These are phyloP conservation scores for Rhinolophus sinicus DNA, from an alignment of 2,113 vertebrate species.

Conservation along the genomic window DNA sequence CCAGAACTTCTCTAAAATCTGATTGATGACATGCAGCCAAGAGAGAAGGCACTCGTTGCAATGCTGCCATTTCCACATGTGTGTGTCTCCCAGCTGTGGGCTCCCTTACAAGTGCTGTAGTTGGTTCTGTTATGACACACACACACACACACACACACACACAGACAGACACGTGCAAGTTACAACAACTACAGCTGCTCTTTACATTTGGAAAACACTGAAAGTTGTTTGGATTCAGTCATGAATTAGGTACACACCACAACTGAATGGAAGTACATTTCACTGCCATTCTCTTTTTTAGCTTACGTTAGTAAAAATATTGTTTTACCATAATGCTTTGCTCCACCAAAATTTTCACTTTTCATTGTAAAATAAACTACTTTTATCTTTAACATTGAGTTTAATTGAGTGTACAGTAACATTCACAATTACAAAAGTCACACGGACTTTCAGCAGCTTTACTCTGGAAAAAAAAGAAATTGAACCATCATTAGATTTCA, in stretches of 20 bases:
- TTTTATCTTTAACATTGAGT: neutral
- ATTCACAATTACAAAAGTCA: neutral
- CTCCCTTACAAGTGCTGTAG: neutral
- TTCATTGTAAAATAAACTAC: neutral
- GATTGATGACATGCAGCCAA: neutral
- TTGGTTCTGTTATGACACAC: neutral
- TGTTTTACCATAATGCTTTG: neutral
- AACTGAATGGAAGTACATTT: neutral
- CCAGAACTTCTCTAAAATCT: neutral
- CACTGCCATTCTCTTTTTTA: neutral
- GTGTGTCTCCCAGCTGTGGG: no score
- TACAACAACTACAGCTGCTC: neutral
- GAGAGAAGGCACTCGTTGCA: neutral
- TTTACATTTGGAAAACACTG: neutral
- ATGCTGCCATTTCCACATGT: no score
- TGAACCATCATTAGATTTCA: neutral
- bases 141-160: neutral
- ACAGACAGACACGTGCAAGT: neutral
- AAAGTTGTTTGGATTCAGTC: neutral
- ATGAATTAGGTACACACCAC: neutral
- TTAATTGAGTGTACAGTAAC: neutral
- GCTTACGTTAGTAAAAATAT: neutral
- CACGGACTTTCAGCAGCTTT: neutral
- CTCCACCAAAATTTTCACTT: constrained; percentile 3
- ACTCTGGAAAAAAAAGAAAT: neutral